These are phyloP conservation scores for Ischnura elegans DNA, from an alignment of 2,888 invertebrate species.

Conservation along the genomic window DNA sequence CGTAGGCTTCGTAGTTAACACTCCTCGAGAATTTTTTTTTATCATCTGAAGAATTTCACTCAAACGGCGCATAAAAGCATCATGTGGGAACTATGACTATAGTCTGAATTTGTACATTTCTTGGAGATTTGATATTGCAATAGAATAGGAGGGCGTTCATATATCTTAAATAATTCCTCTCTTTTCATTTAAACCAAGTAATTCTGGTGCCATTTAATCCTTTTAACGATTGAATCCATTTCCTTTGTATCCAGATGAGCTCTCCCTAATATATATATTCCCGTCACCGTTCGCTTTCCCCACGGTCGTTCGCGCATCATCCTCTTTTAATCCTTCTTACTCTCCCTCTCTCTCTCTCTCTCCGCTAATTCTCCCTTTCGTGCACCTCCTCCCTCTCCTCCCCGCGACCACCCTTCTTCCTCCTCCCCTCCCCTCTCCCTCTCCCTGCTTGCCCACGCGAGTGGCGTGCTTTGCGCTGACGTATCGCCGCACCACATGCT, in stretches of 20 bases:
- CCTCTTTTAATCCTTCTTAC: neutral
- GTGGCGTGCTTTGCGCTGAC: slow-evolving; percentile 58
- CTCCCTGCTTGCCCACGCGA: slow-evolving; percentile 58
- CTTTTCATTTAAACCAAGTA: neutral
- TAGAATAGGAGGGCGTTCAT: neutral
- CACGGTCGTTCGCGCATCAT: neutral
- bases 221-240: neutral
- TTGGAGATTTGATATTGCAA: no score
- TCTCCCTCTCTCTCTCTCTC: neutral
- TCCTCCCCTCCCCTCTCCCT: neutral
- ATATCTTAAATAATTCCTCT: neutral
- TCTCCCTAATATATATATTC: neutral
- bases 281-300: neutral
- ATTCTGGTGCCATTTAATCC: neutral
- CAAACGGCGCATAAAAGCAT: no score
- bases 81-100: no score
- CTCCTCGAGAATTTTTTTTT: no score
- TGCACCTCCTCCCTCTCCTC: neutral
- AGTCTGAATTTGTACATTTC: no score
- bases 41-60: no score
- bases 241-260: neutral
- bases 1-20: no score
- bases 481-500: slow-evolving; percentile 45
- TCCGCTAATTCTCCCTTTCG: no score
- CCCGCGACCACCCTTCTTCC: neutral